Base-by-base conservation (phyloP, 2,888 invertebrate species). In the Polydrusus pterygomalis region DNA sequence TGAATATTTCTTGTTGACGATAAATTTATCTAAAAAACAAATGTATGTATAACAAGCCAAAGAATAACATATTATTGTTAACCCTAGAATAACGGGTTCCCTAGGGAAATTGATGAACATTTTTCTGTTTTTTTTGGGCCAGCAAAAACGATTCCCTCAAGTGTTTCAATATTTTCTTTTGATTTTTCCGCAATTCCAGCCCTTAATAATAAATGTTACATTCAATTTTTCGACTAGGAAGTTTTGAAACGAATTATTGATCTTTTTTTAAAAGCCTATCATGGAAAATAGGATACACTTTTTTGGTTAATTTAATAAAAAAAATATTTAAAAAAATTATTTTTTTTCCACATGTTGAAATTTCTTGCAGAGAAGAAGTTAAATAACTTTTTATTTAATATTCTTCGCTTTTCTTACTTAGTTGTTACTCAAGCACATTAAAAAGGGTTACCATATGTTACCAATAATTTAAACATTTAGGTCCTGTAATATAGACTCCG, bases 161-260 rank as follows among this genome's bases (percentile, higher is more conserved):
- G 68, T 20, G 51, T 51, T 40, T 51, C 54, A 54, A 54, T 68
- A 68, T 68, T 68, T 68, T 68, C 68, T 40, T 68, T 54, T 68
- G 68, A 43, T 68, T 54, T 68, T 40, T 40, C 40, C 40, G 40
- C 43, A 54, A 68, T 54, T 68, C 25, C 10, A 56, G 20, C 15
- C 20, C 49, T 34, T 43, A 68, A 68, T 68, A 68, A 68, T 54
- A 67, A 67, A 68, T 49, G 54, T 38, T 54, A 67, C 54, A 54
- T 40, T 20, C 13, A 51, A 68, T 68, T 68, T 68, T 68, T 17
- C 43, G n/a, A n/a, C 18, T 54, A 17, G 25, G 38, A 15, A 60
- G 10, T 8, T 60, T 17, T 1, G 1, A 15, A 60, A 40, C 17
- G 40, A 60, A 38, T 60, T 11, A 15, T 0, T 34, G 1, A n/a